A percentile compares a stretch with the other conserved stretches of the same genome.
These are phyloP conservation scores for Drosophila fuyamai DNA, from an alignment of 1,140 invertebrate genomes.

Conservation along the genomic window DNA sequence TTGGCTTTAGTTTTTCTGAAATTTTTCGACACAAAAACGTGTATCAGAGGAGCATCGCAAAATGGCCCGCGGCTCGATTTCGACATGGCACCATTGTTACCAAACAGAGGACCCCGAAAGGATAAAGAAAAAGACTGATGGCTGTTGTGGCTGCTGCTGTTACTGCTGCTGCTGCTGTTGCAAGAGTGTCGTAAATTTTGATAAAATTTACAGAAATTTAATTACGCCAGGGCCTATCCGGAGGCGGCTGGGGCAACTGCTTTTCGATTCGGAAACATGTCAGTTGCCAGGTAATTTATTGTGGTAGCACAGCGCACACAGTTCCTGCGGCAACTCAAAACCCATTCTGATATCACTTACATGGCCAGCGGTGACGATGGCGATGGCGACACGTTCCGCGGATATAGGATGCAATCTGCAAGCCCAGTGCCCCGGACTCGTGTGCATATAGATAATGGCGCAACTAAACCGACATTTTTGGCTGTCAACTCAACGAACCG, in stretches of 20 bases:
- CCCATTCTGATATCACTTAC: slow-evolving; percentile 74
- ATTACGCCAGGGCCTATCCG: slow-evolving; percentile 50
- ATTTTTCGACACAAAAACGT: slow-evolving; percentile 51
- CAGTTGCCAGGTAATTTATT: slow-evolving; percentile 72
- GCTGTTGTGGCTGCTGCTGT: slow-evolving; percentile 1
- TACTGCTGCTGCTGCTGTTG: not conserved
- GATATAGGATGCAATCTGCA: slow-evolving; percentile 25
- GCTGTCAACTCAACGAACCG: slow-evolving; percentile 52
- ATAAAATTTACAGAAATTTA: slow-evolving; percentile 77
- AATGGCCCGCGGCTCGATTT: slow-evolving; percentile 55
- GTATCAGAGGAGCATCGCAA: slow-evolving; percentile 26
- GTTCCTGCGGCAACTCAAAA: slow-evolving; percentile 42
- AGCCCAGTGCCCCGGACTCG: not conserved
- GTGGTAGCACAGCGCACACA: slow-evolving; percentile 35
- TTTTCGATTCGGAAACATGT: slow-evolving; percentile 54
- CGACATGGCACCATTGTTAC: slow-evolving; percentile 66
- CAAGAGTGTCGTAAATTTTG: slow-evolving; percentile 66
- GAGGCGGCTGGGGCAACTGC: slow-evolving; percentile 36
- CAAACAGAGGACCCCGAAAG: slow-evolving; percentile 29
- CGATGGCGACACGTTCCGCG: slow-evolving; percentile 49
- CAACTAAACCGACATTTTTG: slow-evolving; percentile 74
- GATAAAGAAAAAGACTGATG: slow-evolving; percentile 32
- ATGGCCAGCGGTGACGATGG: slow-evolving; percentile 43
- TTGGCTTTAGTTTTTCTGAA: slow-evolving; percentile 66
- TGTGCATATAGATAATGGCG: slow-evolving; percentile 56